A percentile compares a stretch with the other conserved stretches of the same genome.
These are phyloP conservation scores for Didymodactylos carnosus DNA, from an alignment of 2,888 invertebrate genomes.

Conservation along the genomic window DNA sequence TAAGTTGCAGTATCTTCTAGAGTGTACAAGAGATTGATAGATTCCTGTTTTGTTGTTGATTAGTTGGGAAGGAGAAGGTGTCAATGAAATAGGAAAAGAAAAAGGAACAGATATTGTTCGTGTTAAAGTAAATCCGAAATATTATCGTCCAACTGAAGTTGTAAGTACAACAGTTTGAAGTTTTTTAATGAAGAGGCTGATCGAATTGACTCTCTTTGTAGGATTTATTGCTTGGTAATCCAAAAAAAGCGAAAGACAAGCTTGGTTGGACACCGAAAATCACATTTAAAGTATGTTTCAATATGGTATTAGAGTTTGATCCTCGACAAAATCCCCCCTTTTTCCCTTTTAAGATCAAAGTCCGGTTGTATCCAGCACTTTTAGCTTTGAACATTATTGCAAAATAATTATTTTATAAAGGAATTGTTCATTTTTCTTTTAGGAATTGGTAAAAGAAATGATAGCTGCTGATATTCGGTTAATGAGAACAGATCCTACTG, in stretches of 20 bases:
- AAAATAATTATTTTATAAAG: background rate
- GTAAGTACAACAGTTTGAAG: slow-evolving; percentile 23
- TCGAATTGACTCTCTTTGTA: slow-evolving; percentile 12
- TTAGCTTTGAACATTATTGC: no score
- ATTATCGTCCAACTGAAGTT: slow-evolving; percentile 92
- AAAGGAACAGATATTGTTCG: slow-evolving; percentile 52
- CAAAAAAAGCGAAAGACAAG: slow-evolving; percentile 63
- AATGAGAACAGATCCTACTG: slow-evolving; percentile 72
- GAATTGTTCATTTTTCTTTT: slow-evolving; percentile 23
- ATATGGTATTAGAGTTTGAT: background rate
- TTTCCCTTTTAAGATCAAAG: no score
- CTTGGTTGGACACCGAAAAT: slow-evolving; percentile 73
- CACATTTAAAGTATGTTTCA: slow-evolving; percentile 42
- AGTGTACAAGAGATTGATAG: background rate
- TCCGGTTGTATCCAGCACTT: no score
- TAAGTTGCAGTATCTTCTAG: background rate
- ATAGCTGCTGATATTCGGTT: slow-evolving; percentile 67
- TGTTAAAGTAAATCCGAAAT: slow-evolving; percentile 72
- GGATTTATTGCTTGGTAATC: slow-evolving; percentile 73
- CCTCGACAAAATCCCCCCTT: background rate
- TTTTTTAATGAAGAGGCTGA: background rate
- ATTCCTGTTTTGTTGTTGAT: slow-evolving; percentile 26
- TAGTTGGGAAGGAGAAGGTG: slow-evolving; percentile 64
- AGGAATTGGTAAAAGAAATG: slow-evolving; percentile 77
- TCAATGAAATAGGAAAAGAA: slow-evolving; percentile 59